Percentiles rank a stretch among this genome's conserved stretches.
phyloP scores from a whole-genome alignment of 2,888 invertebrate genomes.

The Drosophila fungiperda region DNA sequence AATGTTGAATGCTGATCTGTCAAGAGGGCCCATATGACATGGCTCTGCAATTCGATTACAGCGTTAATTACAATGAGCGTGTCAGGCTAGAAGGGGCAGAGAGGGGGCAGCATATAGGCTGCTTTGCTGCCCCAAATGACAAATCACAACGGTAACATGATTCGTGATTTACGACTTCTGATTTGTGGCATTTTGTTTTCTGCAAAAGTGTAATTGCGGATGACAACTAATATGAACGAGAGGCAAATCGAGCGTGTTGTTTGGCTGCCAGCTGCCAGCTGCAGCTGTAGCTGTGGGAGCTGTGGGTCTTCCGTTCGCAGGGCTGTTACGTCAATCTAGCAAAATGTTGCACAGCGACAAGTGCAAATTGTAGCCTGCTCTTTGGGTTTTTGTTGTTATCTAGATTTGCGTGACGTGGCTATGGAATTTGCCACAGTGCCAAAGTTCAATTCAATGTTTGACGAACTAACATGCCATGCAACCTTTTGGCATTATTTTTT shows the following conservation, averaged over 20 bases:
- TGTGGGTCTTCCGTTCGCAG: conserved; percentile 12
- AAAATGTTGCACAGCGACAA: conserved; percentile 39
- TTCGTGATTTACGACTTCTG: conserved; percentile 62
- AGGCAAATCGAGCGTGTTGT: conserved; percentile 13
- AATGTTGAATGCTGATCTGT: conserved; percentile 69
- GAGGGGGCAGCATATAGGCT: neutral
- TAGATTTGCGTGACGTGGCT: conserved; percentile 73
- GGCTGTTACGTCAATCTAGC: conserved; percentile 26
- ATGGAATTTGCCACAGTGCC: conserved; percentile 37
- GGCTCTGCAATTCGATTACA: conserved; percentile 71
- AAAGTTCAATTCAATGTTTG: conserved; percentile 49
- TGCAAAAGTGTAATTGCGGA: conserved; percentile 44
- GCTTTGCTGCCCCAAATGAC: conserved; percentile 53
- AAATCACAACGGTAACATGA: conserved; percentile 69
- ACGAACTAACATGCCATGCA: conserved; percentile 57
- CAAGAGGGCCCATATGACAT: conserved; percentile 69
- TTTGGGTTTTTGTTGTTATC: conserved; percentile 44
- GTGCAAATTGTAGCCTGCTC: conserved; percentile 58
- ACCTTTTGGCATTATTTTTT: conserved; percentile 19
- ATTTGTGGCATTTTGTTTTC: conserved; percentile 63
- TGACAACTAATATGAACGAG: conserved; percentile 29
- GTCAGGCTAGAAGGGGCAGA: conserved; percentile 15
- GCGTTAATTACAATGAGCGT: conserved; percentile 73
- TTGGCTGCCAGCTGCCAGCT: conserved; percentile 17
- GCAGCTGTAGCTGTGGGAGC: conserved; percentile 1